Percentiles rank a stretch among this genome's conserved stretches.
Evolutionary conservation across 1,140 invertebrate species (phyloP).

Genomic region (Diorhabda elongata): DNA sequence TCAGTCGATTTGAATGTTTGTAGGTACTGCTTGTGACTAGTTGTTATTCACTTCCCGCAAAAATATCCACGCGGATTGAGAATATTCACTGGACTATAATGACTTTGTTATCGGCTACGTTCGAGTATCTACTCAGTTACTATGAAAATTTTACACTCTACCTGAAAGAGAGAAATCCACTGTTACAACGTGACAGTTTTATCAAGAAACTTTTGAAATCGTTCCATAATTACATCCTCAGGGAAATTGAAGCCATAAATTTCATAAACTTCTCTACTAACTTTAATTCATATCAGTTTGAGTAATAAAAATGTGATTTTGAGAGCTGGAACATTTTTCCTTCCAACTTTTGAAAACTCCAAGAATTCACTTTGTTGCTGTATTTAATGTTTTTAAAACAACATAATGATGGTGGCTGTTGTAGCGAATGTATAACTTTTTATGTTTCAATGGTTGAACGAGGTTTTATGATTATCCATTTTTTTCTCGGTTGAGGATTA

Average conservation of each 20-base stretch:
- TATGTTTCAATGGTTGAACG: too few relatives aligned
- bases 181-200: slow-evolving; percentile 15
- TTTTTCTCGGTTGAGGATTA: too few relatives aligned
- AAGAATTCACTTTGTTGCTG: too few relatives aligned
- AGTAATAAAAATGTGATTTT: slow-evolving; percentile 16
- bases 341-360: too few relatives aligned
- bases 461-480: too few relatives aligned
- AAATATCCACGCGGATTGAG: too few relatives aligned
- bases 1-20: too few relatives aligned
- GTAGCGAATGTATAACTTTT: too few relatives aligned
- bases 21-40: too few relatives aligned
- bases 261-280: slow-evolving; percentile 14
- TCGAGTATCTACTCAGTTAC: background rate
- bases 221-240: slow-evolving; percentile 19
- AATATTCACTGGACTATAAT: background rate
- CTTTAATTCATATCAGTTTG: slow-evolving; percentile 16
- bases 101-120: background rate
- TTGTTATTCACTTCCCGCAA: too few relatives aligned
- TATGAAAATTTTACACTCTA: slow-evolving; percentile 13
- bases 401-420: too few relatives aligned
- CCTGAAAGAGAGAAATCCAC: background rate
- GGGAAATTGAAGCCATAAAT: slow-evolving; percentile 21
- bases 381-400: too few relatives aligned
- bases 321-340: slow-evolving; percentile 14
- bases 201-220: slow-evolving; percentile 21